These are phyloP conservation scores for Atlantisia rogersi DNA, from an alignment of 2,113 vertebrate genomes.

Conservation along the genomic window DNA sequence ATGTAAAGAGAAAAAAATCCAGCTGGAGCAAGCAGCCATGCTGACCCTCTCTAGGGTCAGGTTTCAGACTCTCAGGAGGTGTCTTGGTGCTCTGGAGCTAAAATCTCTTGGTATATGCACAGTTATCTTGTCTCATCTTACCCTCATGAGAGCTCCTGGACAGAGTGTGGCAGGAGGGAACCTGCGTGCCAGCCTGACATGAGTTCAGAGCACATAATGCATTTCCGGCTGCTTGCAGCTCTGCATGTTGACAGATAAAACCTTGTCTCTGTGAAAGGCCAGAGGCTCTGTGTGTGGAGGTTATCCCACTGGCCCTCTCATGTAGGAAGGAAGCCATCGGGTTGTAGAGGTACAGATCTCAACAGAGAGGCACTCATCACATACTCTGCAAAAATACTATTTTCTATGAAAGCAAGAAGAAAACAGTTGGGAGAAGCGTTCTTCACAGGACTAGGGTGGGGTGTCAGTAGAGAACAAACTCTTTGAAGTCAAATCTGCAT, in stretches of 20 bases:
- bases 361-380: neutral
- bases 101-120: neutral
- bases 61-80: neutral
- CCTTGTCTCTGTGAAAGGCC: neutral
- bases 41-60: neutral
- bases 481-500: neutral
- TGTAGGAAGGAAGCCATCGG: neutral
- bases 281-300: neutral
- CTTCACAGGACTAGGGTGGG: neutral
- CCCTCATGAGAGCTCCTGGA: neutral
- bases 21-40: neutral
- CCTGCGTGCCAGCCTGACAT: neutral
- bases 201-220: accelerated
- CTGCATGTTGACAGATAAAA: neutral
- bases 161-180: neutral
- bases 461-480: neutral
- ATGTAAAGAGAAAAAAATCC: neutral
- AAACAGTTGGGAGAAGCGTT: neutral
- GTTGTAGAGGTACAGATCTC: neutral
- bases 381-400: neutral
- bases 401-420: neutral
- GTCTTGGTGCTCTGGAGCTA: neutral
- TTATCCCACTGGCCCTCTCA: neutral
- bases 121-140: neutral
- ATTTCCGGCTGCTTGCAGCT: neutral